Evolutionary conservation across 2,797 vertebrate species (phyloP).

Genomic region (Tiaroga cobitis): DNA sequence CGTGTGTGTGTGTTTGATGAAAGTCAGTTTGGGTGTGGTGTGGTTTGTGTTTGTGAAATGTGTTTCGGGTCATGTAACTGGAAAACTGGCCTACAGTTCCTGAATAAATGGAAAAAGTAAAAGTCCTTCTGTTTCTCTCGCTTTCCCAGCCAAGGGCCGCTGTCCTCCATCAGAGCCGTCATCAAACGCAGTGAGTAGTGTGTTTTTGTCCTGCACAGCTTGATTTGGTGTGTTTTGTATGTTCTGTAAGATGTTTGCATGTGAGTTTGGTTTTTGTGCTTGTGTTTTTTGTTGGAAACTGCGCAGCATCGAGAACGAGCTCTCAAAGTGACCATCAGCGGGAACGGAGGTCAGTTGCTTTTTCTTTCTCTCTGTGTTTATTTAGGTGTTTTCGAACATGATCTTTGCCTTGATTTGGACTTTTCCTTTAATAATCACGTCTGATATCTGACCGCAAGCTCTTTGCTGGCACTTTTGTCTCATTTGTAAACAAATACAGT

Average conservation of each 20-base stretch:
- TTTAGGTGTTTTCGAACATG: background rate
- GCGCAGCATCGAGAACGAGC: conserved; percentile 79
- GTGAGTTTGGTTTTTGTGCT: conserved; percentile 30
- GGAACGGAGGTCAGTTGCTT: conserved; percentile 83
- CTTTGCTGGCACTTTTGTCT: background rate
- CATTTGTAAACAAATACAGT: background rate
- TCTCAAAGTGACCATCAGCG: conserved; percentile 79
- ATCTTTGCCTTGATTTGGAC: background rate
- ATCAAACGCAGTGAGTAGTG: conserved; percentile 93
- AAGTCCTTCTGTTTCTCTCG: background rate
- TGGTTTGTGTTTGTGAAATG: background rate
- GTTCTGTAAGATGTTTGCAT: background rate
- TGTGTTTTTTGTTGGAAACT: conserved; percentile 41
- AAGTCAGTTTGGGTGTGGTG: background rate
- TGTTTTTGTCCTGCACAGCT: background rate
- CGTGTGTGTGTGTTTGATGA: background rate
- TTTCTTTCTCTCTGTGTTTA: background rate
- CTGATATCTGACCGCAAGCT: background rate
- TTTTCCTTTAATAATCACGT: background rate
- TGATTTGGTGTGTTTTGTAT: background rate
- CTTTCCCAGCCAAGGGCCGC: conserved; percentile 86
- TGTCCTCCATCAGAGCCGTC: conserved; percentile 92
- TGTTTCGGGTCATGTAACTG: background rate
- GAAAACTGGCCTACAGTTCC: background rate
- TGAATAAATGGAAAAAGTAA: background rate